Evolutionary conservation across 2,888 invertebrate species (phyloP).

Genomic region (Timema podura): DNA sequence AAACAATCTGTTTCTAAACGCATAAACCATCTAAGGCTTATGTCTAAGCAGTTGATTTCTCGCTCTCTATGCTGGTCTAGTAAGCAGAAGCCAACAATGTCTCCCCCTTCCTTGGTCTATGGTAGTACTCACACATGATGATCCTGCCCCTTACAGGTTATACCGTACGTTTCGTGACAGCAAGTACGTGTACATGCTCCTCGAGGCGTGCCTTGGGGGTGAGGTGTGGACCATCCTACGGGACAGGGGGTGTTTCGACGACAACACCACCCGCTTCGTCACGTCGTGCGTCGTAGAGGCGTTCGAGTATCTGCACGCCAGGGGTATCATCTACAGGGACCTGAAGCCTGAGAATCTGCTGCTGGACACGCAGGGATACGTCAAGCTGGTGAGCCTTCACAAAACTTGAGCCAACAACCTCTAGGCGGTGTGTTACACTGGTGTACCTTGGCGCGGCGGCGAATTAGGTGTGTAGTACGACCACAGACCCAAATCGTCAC

Average conservation of each 20-base stretch:
- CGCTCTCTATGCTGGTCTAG: too few relatives aligned
- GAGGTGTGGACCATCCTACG: slow-evolving; percentile 69
- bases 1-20: too few relatives aligned
- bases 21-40: too few relatives aligned
- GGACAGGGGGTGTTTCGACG: slow-evolving; percentile 62
- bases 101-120: too few relatives aligned
- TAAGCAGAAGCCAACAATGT: too few relatives aligned
- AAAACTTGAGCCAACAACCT: not conserved
- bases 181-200: slow-evolving; percentile 68
- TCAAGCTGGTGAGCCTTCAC: slow-evolving; percentile 54
- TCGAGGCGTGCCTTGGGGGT: slow-evolving; percentile 69
- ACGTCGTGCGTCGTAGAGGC: slow-evolving; percentile 67
- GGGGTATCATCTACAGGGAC: slow-evolving; percentile 60
- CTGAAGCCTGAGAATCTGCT: slow-evolving; percentile 69
- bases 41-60: too few relatives aligned
- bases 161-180: slow-evolving; percentile 63
- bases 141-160: slow-evolving; percentile 47
- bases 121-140: slow-evolving; percentile 33
- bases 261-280: slow-evolving; percentile 61
- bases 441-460: too few relatives aligned
- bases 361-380: slow-evolving; percentile 57
- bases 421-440: too few relatives aligned
- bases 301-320: slow-evolving; percentile 61
- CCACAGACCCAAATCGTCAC: too few relatives aligned
- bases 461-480: too few relatives aligned